Percentiles rank a stretch among this genome's conserved stretches.
phyloP scores from a whole-genome alignment of 2,888 invertebrate genomes.

The Eledona agricola region DNA sequence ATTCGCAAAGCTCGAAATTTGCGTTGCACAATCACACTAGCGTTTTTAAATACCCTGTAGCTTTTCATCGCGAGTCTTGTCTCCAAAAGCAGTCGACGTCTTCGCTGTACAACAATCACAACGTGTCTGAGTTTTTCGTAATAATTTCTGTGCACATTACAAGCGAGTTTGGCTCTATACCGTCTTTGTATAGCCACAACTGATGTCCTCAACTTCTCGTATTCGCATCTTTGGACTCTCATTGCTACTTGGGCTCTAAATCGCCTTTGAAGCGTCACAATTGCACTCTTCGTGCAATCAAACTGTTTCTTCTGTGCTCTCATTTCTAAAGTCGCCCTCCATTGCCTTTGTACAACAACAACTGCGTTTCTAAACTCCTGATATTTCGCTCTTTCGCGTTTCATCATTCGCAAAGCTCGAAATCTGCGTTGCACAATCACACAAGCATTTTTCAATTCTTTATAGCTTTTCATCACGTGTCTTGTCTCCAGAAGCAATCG shows the following conservation, averaged over 20 bases:
- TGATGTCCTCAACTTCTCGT: conserved; percentile 53
- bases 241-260: conserved; percentile 62
- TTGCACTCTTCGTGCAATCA: conserved; percentile 53
- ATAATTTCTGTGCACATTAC: conserved; percentile 24
- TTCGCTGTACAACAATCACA: background rate
- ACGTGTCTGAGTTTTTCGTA: conserved; percentile 18
- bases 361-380: conserved; percentile 40
- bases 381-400: conserved; percentile 34
- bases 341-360: conserved; percentile 57
- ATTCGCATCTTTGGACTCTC: conserved; percentile 53
- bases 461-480: no score
- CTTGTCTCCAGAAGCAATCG: background rate
- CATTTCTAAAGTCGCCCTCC: conserved; percentile 50
- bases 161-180: conserved; percentile 51
- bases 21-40: conserved; percentile 3
- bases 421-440: conserved; percentile 37
- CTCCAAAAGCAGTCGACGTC: background rate
- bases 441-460: background rate
- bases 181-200: conserved; percentile 54
- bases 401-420: conserved; percentile 47
- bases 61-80: no score
- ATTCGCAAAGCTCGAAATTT: conserved; percentile 47
- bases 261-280: conserved; percentile 59
- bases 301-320: conserved; percentile 55
- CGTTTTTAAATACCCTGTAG: background rate